Conservation (phyloP, 92 coral and sea anemone genomes). For the Epizoanthus stellaris region DNA sequence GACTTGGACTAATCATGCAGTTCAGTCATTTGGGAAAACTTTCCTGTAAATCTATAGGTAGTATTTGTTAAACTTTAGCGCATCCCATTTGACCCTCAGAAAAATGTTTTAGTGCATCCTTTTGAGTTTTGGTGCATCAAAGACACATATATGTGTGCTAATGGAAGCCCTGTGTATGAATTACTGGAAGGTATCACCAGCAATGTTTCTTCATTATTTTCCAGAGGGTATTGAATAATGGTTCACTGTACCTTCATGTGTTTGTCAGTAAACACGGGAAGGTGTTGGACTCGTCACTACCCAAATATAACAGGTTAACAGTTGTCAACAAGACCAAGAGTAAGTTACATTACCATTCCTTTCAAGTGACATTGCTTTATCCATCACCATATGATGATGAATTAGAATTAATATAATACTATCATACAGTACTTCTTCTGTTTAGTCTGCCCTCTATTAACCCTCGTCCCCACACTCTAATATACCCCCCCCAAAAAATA, state of each 20-base stretch:
- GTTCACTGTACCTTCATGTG: conserved; percentile 89
- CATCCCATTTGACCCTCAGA: too few species aligned
- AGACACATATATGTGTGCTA: background rate
- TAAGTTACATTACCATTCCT: conserved; percentile 50
- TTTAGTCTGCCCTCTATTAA: background rate
- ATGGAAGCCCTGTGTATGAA: background rate
- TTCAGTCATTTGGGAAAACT: too few species aligned
- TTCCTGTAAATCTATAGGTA: too few species aligned
- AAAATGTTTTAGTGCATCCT: too few species aligned
- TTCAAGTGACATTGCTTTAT: background rate
- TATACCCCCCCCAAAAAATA: too few species aligned
- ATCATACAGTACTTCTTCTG: background rate
- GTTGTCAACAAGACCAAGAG: conserved; percentile 84
- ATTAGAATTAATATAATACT: too few species aligned
- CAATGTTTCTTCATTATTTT: background rate
- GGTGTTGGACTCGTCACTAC: conserved; percentile 77
- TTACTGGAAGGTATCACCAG: background rate
- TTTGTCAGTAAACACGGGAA: conserved; percentile 77
- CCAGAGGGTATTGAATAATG: conserved; percentile 84
- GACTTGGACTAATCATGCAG: too few species aligned
- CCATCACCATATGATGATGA: too few species aligned
- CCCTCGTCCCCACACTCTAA: background rate
- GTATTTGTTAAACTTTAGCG: too few species aligned
- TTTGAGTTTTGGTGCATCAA: too few species aligned
- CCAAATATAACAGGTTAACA: conserved; percentile 78